Evolutionary conservation across 2,797 vertebrate genomes (phyloP).

Genomic region (Myotis pilosus): DNA sequence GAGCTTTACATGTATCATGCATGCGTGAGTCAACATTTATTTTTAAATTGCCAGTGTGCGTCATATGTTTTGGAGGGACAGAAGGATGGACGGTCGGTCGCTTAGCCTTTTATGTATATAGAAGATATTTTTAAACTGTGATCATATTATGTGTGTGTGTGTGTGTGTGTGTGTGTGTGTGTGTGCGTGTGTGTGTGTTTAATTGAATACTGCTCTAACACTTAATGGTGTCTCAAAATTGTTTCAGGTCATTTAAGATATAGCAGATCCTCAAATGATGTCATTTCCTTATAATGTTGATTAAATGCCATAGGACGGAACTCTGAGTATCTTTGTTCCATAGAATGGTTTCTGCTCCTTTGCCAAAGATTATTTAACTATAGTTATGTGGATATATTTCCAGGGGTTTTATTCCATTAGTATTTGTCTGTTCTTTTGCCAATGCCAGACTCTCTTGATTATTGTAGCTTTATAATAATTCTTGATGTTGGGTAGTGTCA

Average conservation of each 20-base stretch:
- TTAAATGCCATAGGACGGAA: not conserved
- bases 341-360: not conserved
- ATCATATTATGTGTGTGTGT: not conserved
- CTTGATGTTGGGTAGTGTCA: not conserved
- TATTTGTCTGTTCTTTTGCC: not conserved
- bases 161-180: too few relatives aligned
- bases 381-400: not conserved
- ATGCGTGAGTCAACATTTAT: too few relatives aligned
- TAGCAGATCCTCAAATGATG: not conserved
- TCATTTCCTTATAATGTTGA: not conserved
- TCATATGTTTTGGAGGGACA: too few relatives aligned
- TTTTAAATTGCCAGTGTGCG: too few relatives aligned
- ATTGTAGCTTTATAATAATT: not conserved
- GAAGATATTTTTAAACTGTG: not conserved
- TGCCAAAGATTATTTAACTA: not conserved
- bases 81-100: too few relatives aligned
- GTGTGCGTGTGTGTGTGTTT: not conserved
- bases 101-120: too few relatives aligned
- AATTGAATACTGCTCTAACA: not conserved
- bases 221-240: not conserved
- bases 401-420: not conserved
- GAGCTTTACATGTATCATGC: too few relatives aligned
- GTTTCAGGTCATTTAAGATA: not conserved
- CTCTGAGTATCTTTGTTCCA: not conserved
- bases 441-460: not conserved